Percentiles rank a stretch among this genome's conserved stretches.
phyloP scores from a whole-genome alignment of 2,113 vertebrate genomes.

The Glareola pratincola region DNA sequence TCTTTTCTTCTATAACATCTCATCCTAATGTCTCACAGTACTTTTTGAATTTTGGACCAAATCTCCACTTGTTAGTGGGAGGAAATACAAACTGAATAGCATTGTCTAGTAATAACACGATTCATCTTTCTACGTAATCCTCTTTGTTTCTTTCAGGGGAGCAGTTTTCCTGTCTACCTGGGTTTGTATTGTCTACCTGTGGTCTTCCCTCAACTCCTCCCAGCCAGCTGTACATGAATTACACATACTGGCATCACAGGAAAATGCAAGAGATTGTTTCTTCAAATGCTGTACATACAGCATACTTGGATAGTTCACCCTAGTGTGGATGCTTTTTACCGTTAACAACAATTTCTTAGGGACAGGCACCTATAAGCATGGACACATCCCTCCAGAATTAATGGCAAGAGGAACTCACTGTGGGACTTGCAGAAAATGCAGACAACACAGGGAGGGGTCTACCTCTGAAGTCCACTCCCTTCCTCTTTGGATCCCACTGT shows the following conservation, averaged over 20 bases:
- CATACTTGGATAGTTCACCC: background rate
- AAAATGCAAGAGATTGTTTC: background rate
- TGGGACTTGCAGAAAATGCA: background rate
- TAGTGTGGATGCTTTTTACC: background rate
- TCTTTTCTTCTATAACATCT: background rate
- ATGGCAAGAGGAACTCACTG: background rate
- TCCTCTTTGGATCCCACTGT: background rate
- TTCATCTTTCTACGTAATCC: background rate
- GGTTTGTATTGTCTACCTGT: background rate
- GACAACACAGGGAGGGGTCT: background rate
- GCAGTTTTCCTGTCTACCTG: background rate
- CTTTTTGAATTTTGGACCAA: background rate
- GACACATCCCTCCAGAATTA: background rate
- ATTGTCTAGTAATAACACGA: background rate
- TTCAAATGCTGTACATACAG: background rate
- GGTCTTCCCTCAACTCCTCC: background rate
- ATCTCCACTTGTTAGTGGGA: background rate
- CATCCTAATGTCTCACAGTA: background rate
- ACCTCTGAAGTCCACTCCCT: background rate
- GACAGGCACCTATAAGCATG: background rate
- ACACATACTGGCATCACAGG: background rate
- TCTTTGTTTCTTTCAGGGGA: background rate
- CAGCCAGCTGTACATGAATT: background rate
- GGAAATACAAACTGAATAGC: background rate
- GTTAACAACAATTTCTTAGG: background rate